phyloP scores from a whole-genome alignment of 1,140 invertebrate genomes.

The Colletes gigas region DNA sequence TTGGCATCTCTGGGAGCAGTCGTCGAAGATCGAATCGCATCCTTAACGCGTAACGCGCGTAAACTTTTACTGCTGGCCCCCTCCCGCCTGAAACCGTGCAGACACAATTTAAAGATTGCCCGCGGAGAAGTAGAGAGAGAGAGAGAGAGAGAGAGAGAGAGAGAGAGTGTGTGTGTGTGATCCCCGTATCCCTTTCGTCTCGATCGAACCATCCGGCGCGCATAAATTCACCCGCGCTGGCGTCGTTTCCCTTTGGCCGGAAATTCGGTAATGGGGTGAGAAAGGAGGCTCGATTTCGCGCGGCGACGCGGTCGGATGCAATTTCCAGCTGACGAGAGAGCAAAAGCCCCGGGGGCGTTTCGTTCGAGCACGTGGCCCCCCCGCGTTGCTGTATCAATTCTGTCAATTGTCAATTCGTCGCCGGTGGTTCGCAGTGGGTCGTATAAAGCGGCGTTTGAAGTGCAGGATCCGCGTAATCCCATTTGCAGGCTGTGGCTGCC shows the following conservation, averaged over 20 bases:
- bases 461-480: slow-evolving; percentile 69
- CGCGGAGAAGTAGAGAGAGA: background rate
- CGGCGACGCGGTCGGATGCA: slow-evolving; percentile 21
- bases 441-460: slow-evolving; percentile 77
- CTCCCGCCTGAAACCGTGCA: background rate
- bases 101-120: slow-evolving; percentile 48
- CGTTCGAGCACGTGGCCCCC: slow-evolving; percentile 67
- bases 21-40: slow-evolving; percentile 3
- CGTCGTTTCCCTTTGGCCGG: background rate
- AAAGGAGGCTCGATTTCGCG: slow-evolving; percentile 30
- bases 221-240: slow-evolving; percentile 2
- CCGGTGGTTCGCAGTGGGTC: background rate
- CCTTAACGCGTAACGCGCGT: slow-evolving; percentile 19
- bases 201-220: background rate
- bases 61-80: slow-evolving; percentile 34
- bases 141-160: background rate
- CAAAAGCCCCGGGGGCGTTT: slow-evolving; percentile 27
- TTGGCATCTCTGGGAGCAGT: slow-evolving; percentile 20
- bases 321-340: slow-evolving; percentile 35
- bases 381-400: slow-evolving; percentile 74
- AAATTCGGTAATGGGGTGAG: slow-evolving; percentile 33
- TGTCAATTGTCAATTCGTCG: slow-evolving; percentile 80
- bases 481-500: slow-evolving; percentile 61
- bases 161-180: background rate
- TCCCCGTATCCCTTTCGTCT: background rate